phyloP scores from a whole-genome alignment of 2,113 vertebrate genomes.

The Clarias gariepinus region DNA sequence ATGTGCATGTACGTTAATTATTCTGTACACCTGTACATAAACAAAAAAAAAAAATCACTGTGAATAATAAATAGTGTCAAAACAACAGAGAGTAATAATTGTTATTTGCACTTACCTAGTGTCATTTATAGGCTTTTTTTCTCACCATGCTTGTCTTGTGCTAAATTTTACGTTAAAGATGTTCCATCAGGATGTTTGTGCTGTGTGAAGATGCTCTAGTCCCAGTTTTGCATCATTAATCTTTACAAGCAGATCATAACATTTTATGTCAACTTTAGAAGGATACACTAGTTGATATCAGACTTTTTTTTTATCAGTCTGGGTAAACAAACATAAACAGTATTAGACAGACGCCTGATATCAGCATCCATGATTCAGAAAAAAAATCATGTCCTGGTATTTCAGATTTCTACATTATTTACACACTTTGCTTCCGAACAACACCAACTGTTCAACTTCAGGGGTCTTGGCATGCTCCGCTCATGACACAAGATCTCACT shows the following conservation, averaged over 20 bases:
- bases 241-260: not conserved
- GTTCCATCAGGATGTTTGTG: not conserved
- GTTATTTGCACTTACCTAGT: not conserved
- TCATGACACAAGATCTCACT: not conserved
- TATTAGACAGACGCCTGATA: not conserved
- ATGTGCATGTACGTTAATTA: too few species aligned
- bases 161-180: not conserved
- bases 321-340: not conserved
- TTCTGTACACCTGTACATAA: not conserved
- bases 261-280: not conserved
- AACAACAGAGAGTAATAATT: not conserved
- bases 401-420: not conserved
- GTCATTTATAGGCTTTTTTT: too few species aligned
- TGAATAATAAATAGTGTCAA: not conserved
- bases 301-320: not conserved
- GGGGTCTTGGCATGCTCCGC: conserved; percentile 1
- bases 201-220: not conserved
- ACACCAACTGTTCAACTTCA: conserved; percentile 3
- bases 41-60: not conserved
- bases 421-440: not conserved
- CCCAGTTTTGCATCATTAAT: not conserved
- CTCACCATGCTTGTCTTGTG: not conserved
- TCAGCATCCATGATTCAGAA: not conserved
- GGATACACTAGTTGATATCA: not conserved
- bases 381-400: not conserved